phyloP scores from a whole-genome alignment of 2,888 invertebrate genomes.

The Rhagonycha fulva region DNA sequence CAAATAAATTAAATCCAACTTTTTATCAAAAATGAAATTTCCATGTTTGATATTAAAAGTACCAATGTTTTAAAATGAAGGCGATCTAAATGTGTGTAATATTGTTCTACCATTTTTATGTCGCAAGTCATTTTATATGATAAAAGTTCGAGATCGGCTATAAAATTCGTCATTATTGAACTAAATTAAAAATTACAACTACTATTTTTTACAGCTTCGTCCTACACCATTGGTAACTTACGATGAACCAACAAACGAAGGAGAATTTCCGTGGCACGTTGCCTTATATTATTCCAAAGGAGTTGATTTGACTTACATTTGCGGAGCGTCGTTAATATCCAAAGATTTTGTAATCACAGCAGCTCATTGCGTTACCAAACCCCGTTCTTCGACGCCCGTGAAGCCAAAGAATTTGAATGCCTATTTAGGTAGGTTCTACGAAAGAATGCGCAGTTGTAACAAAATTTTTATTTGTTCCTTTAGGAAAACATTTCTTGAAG shows the following conservation, averaged over 20 bases:
- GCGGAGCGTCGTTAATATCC: conserved; percentile 48
- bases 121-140: too few species aligned
- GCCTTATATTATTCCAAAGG: conserved; percentile 62
- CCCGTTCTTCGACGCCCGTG: conserved; percentile 37
- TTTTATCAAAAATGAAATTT: too few species aligned
- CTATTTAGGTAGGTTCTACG: conserved; percentile 40
- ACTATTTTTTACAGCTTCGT: conserved; percentile 38
- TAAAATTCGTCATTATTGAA: too few species aligned
- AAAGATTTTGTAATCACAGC: conserved; percentile 46
- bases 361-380: conserved; percentile 49
- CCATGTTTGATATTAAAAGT: too few species aligned
- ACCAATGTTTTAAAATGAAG: too few species aligned
- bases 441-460: neutral
- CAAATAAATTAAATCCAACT: too few species aligned
- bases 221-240: conserved; percentile 63
- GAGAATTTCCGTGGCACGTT: conserved; percentile 72
- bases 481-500: conserved; percentile 50
- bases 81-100: too few species aligned
- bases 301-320: conserved; percentile 48
- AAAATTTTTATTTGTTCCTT: neutral
- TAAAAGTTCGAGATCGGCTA: too few species aligned
- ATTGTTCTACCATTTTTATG: too few species aligned
- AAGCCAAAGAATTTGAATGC: conserved; percentile 43
- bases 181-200: too few species aligned
- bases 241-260: conserved; percentile 62